Conservation (phyloP, 2,888 invertebrate species). For the Aelia acuminata region DNA sequence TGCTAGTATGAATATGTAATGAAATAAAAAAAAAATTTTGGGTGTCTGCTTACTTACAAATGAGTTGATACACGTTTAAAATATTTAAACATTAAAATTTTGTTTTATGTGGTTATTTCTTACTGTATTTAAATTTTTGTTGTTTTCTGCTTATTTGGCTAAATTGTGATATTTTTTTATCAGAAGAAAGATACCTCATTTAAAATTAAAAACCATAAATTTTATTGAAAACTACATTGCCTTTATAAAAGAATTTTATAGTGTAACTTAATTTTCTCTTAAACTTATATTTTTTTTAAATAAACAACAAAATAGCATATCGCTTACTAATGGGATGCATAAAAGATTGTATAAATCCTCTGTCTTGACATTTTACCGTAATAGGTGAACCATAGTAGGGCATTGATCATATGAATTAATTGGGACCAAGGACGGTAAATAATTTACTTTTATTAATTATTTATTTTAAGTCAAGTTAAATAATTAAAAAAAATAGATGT, state of each 20-base stretch:
- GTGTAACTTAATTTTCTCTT: background rate
- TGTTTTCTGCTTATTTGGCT: background rate
- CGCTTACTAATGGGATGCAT: background rate
- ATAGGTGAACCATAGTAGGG: background rate
- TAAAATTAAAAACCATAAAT: background rate
- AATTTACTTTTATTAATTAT: background rate
- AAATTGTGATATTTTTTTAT: conserved; percentile 16
- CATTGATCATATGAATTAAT: background rate
- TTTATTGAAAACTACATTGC: background rate
- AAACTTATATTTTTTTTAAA: background rate
- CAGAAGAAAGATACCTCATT: background rate
- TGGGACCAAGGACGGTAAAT: background rate
- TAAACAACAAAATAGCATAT: background rate
- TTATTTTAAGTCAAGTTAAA: background rate
- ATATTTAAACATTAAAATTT: background rate
- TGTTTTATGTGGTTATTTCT: background rate
- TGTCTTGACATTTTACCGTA: background rate
- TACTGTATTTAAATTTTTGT: no score
- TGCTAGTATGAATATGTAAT: no score
- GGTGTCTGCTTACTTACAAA: background rate
- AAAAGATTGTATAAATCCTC: background rate
- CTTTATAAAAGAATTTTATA: background rate
- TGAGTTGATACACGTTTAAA: background rate
- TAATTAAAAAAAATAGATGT: background rate
- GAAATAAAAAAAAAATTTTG: background rate